Evolutionary conservation across 1,140 invertebrate genomes (phyloP), one percentile per base, ranked within the genome.

Genomic region (Dinoponera quadriceps): DNA sequence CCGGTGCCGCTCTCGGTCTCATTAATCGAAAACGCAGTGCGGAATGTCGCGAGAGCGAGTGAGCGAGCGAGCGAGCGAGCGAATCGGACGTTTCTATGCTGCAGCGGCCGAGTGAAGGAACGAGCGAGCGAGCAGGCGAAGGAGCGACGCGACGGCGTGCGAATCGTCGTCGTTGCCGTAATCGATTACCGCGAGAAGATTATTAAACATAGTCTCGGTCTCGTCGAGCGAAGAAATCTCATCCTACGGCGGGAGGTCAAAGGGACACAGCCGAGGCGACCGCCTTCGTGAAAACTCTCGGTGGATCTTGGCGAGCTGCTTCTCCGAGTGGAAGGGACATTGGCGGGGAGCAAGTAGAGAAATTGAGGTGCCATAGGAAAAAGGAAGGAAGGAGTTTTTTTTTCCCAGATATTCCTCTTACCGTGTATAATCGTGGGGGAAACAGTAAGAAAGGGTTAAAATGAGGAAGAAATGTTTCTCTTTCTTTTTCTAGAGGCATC

Each of bases 141-240:
- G 16, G 60, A 18, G 16, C 57, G 27, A 48, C n/a, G 54, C 68
- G 55, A 38, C 83, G 66, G 48, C 82, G 83, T 68, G 83, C 83
- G 75, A 71, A 84, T 73, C 83, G 68, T 74, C 82, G 44, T 69
- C 69, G 54, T 44, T 20, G 25, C 59, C 22, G 82, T 87, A 85
- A 88, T 88, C 83, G 87, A 88, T 87, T 87, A 85, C 78, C 66
- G 55, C 77, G 72, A 84, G 63, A 55, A 68, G 55, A 85, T 88
- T 88, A 88, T 88, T 88, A 88, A 88, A 84, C 73, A 65, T 69
- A 66, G 44, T 44, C n/a, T n/a, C 57, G 82, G 49, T 54, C 44
- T 59, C 75, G 27, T 33, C 59, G 38, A 54, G 85, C 82, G 65
- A 60, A 68, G 82, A 84, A 88, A 84, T 82, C 77, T 73, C 77